Evolutionary conservation across 2,797 vertebrate species (phyloP).

Genomic region (Helostoma temminkii): DNA sequence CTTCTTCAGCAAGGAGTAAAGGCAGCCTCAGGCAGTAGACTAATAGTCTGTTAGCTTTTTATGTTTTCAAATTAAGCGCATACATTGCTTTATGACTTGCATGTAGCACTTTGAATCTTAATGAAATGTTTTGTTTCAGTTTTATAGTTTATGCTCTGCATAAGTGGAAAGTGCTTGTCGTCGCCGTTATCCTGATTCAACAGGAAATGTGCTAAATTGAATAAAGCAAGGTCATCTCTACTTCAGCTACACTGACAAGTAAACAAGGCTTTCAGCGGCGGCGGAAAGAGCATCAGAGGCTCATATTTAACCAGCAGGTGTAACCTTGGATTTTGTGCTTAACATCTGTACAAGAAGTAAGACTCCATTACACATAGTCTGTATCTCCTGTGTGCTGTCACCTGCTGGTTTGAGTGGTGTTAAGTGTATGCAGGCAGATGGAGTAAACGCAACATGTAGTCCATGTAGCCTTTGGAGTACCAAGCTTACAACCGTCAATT

Average conservation of each 20-base stretch:
- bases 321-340: constrained; percentile 62
- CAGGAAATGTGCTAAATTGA: constrained; percentile 18
- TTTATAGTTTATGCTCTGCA: constrained; percentile 46
- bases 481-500: constrained; percentile 54
- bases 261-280: constrained; percentile 44
- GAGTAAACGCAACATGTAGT: constrained; percentile 75
- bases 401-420: constrained; percentile 76
- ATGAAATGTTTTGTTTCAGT: constrained; percentile 78
- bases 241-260: constrained; percentile 23
- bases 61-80: constrained; percentile 79
- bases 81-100: constrained; percentile 67
- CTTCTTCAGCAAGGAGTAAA: constrained; percentile 65
- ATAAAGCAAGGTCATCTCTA: constrained; percentile 46
- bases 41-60: constrained; percentile 81
- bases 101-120: constrained; percentile 70
- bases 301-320: constrained; percentile 38
- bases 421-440: constrained; percentile 69
- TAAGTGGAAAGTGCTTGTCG: constrained; percentile 20
- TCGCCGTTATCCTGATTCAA: constrained; percentile 15
- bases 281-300: constrained; percentile 31
- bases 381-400: constrained; percentile 41
- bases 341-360: constrained; percentile 53
- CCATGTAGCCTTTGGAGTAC: constrained; percentile 65
- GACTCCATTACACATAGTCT: constrained; percentile 27
- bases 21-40: constrained; percentile 67